phyloP scores from a whole-genome alignment of 2,888 invertebrate species.

The Zele albiditarsus region DNA sequence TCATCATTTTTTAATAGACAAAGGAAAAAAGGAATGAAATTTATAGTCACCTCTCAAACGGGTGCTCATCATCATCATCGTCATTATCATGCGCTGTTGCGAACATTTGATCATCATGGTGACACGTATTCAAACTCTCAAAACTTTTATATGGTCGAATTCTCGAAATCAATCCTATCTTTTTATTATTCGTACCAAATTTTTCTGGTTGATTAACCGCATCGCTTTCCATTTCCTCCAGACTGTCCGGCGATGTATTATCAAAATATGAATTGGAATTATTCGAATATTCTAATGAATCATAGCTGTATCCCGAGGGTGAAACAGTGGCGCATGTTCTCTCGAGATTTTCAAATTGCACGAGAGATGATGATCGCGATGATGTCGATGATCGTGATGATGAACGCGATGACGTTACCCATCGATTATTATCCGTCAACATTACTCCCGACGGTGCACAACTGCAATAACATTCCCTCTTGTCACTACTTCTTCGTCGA shows the following conservation, averaged over 20 bases:
- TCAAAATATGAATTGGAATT: constrained; percentile 62
- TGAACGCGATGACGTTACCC: constrained; percentile 70
- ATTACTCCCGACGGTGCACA: constrained; percentile 6
- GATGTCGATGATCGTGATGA: constrained; percentile 76
- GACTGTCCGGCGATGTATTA: constrained; percentile 75
- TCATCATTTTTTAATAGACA: constrained; percentile 14
- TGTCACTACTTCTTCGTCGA: constrained; percentile 64
- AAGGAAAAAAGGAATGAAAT: background rate
- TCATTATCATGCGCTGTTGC: background rate
- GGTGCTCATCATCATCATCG: constrained; percentile 3
- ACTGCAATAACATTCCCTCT: constrained; percentile 66
- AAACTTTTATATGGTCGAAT: constrained; percentile 74
- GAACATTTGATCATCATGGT: constrained; percentile 45
- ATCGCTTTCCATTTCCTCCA: constrained; percentile 66
- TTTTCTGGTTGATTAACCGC: constrained; percentile 9
- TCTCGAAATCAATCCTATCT: constrained; percentile 54
- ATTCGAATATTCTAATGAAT: constrained; percentile 74
- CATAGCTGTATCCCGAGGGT: constrained; percentile 74
- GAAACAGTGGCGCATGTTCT: constrained; percentile 77
- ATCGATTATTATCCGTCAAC: constrained; percentile 26
- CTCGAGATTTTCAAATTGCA: constrained; percentile 90
- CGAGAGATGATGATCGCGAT: constrained; percentile 85
- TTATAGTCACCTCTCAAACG: constrained; percentile 13
- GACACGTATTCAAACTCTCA: constrained; percentile 73
- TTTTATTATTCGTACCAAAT: constrained; percentile 38